Evolutionary conservation across 2,888 invertebrate species (phyloP).

Genomic region (Apamea epomidion): DNA sequence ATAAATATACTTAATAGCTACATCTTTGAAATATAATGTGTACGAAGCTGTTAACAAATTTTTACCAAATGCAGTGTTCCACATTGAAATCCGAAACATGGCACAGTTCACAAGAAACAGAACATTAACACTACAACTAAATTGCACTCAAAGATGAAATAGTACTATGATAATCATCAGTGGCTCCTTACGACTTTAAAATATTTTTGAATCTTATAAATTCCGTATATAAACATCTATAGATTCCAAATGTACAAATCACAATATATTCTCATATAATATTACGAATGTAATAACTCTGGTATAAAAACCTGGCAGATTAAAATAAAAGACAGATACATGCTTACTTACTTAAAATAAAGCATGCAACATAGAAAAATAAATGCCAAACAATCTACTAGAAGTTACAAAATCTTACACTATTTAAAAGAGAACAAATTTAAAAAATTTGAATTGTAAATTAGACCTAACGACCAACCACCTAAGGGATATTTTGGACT

Average conservation of each 20-base stretch:
- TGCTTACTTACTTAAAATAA: conserved; percentile 48
- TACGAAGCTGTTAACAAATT: conserved; percentile 65
- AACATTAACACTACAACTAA: conserved; percentile 75
- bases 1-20: conserved; percentile 76
- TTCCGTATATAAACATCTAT: conserved; percentile 60
- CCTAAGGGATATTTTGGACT: conserved; percentile 40
- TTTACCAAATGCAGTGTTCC: conserved; percentile 69
- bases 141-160: conserved; percentile 78
- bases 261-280: conserved; percentile 55
- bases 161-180: conserved; percentile 53
- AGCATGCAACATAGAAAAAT: conserved; percentile 68
- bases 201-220: conserved; percentile 64
- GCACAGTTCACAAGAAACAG: conserved; percentile 78
- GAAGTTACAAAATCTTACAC: conserved; percentile 63
- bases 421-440: conserved; percentile 59
- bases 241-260: conserved; percentile 62
- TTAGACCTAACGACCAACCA: conserved; percentile 66
- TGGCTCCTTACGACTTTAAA: conserved; percentile 59
- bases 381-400: conserved; percentile 71
- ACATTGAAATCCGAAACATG: conserved; percentile 77
- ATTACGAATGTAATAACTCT: conserved; percentile 53
- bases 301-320: conserved; percentile 39
- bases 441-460: conserved; percentile 53
- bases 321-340: conserved; percentile 47
- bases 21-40: conserved; percentile 72